Percentiles rank a stretch among this genome's conserved stretches.
These are phyloP conservation scores for Neosalanx taihuensis DNA, from an alignment of 2,797 vertebrate genomes.

Conservation along the genomic window DNA sequence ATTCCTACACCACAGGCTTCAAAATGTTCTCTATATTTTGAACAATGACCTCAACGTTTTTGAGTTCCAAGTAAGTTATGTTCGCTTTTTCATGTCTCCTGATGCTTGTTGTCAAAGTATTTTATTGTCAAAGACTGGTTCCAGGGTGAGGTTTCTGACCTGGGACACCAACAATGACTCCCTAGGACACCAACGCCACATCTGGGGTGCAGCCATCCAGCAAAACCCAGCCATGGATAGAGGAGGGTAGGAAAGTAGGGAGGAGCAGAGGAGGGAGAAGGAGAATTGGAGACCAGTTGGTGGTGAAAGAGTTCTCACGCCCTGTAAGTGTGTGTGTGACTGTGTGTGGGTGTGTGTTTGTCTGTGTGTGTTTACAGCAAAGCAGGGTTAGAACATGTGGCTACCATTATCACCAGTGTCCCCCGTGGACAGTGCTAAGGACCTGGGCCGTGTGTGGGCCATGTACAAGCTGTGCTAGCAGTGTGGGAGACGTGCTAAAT, in stretches of 20 bases:
- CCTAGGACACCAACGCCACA: conserved; percentile 26
- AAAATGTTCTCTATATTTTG: background rate
- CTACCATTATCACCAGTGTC: conserved; percentile 65
- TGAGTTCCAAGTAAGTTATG: background rate
- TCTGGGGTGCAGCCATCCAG: conserved; percentile 24
- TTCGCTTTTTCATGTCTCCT: background rate
- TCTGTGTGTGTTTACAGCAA: conserved; percentile 60
- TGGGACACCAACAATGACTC: conserved; percentile 26
- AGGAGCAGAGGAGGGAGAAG: background rate
- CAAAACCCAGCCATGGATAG: background rate
- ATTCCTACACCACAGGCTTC: background rate
- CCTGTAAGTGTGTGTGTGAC: conserved; percentile 32
- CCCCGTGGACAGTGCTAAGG: conserved; percentile 56
- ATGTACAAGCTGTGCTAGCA: background rate
- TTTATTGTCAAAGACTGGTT: conserved; percentile 28
- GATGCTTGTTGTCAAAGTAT: conserved; percentile 11
- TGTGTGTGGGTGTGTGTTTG: conserved; percentile 38
- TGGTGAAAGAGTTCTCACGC: conserved; percentile 37
- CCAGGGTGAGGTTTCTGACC: conserved; percentile 36
- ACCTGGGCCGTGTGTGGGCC: conserved; percentile 38
- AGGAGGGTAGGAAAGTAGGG: no score
- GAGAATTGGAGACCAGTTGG: background rate
- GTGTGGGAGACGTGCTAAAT: background rate
- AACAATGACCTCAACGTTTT: background rate
- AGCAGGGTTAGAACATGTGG: conserved; percentile 68